Base-by-base conservation (phyloP, 2,888 invertebrate genomes). In the Cybosia mesomella region DNA sequence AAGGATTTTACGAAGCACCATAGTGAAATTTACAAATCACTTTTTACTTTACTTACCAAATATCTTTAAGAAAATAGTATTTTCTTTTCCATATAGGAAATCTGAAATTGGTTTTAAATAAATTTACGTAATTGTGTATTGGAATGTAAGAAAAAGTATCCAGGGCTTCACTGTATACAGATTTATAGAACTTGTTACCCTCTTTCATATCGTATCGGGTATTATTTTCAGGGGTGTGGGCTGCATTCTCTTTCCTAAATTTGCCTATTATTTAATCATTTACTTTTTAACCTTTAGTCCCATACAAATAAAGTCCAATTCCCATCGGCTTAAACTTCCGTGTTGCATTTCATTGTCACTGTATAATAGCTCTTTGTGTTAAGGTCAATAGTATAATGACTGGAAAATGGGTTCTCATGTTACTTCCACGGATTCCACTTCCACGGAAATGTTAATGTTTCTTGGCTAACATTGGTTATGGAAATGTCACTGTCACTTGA, bases 281-380 rank as follows among this genome's bases (percentile, higher is more conserved):
- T 53, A 21, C 9, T 61, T 58, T 66, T 63, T 21, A 18, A 39
- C 21, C 54, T 36, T 32, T 34, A 58, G 0, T 21, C 15, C 9
- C 22, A 53, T 61, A 72, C 39, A 76, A 70, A 73, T 72, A 72
- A 55, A 69, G 64, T 65, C 58, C 63, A 69, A 63, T 68, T 66
- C 71, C 58, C 64, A 68, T 62, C 66, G 59, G 68, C 36, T 74
- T 80, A 86, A 85, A 83, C 79, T 80, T 83, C 72, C 78, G 83
- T 72, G 70, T 86, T 84, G 70, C 73, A 76, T 87, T 86, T 81
- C 89, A 83, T 77, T 80, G 79, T 79, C 80, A 78, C 74, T 59
- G 78, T 73, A 80, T 88, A 89, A 91, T 86, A 82, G 85, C 86
- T 86, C 91, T 90, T 92, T 92, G 92, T 92, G 88, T 78, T 86